Evolutionary conservation across 2,888 invertebrate species (phyloP), one percentile per base, ranked within the genome.

Genomic region (Desoria tigrina): DNA sequence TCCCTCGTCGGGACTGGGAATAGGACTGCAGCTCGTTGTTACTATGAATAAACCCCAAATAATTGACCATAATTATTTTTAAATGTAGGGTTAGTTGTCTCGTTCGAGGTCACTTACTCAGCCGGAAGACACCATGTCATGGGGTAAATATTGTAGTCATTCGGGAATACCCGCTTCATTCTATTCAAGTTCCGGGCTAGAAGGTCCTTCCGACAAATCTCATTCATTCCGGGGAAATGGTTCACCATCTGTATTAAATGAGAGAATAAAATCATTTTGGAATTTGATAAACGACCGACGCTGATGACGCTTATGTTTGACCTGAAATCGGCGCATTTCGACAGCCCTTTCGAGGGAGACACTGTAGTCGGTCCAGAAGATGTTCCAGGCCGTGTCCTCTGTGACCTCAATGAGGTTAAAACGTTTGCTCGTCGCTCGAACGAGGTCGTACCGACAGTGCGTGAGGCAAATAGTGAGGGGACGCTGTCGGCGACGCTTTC

Each of bases 91-190:
- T n/a, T 28, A 53, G 21, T 51, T 61, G 26, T 71, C 72, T 65
- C 70, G 16, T n/a, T n/a, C n/a, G n/a, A n/a, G n/a, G n/a, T n/a
- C n/a, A 39, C 67, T 21, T 67, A 67, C 67, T 94, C 93, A 23
- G 92, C 90, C 27, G 95, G 94, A 73, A 95, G 85, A 80, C 92
- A 91, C 94, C 94, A 95, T 9, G 94, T 92, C 82, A 90, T 92
- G 1, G 95, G 94, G 79, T 92, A 94, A 79, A 94, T 91, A 78
- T 89, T 90, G 80, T 94, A 95, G 72, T 94, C 94, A 76, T 88
- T 88, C 0, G 94, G 92, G 80, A 91, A 94, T 63, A 90, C 82
- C 80, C 90, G 89, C 68, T 88, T 84, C 94, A 94, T 94, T 74
- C 93, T 85, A 79, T 92, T 94, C 68, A 95, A 84, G 81, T 95